Base-by-base conservation (phyloP, 2,888 invertebrate species). In the Ptycholaimellus sp. region DNA sequence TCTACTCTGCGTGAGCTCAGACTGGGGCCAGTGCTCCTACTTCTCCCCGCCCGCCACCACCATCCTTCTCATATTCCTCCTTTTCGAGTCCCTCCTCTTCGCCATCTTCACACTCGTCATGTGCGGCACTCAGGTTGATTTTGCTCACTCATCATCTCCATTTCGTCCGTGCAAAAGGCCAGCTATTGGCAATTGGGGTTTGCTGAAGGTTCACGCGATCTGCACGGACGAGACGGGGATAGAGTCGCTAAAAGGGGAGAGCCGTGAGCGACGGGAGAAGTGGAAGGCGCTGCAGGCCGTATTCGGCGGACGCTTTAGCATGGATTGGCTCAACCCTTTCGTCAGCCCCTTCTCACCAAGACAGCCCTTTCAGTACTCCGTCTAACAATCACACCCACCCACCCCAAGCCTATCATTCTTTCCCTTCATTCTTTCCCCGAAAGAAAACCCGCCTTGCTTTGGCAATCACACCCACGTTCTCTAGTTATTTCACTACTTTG, bases 71-170 rank as follows among this genome's bases (percentile, higher is more conserved):
- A 68, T 90, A 39, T 82, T 87, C 58, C 69, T 90, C 25, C 75
- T 81, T 37, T 83, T 87, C 47, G 87, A 90, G 63, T 81, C 83
- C 1, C 68, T 96, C 28, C 70, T 96, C 33, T 96, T 96, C 65
- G 83, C 87, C 18, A 80, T 93, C 48, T 96, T 96, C 63, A 93
- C 93, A 1, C 75, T 77, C 20, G 82, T 96, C 30, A 96, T 96
- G 96, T 72, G 87, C 50, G 80, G 79, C 33, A 85, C 87, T 1
- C 90, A 90, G 61, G 64, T n/a, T n/a, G n/a, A n/a, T n/a, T n/a
- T n/a, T n/a, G n/a, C n/a, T n/a, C n/a, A n/a, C n/a, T n/a, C n/a
- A n/a, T n/a, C n/a, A n/a, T n/a, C n/a, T n/a, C n/a, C n/a, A n/a
- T n/a, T n/a, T n/a, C n/a, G n/a, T n/a, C n/a, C n/a, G n/a, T n/a